Evolutionary conservation across 2,113 vertebrate genomes (phyloP), one percentile per base, ranked within the genome.

Genomic region (Entomyzon cyanotis): DNA sequence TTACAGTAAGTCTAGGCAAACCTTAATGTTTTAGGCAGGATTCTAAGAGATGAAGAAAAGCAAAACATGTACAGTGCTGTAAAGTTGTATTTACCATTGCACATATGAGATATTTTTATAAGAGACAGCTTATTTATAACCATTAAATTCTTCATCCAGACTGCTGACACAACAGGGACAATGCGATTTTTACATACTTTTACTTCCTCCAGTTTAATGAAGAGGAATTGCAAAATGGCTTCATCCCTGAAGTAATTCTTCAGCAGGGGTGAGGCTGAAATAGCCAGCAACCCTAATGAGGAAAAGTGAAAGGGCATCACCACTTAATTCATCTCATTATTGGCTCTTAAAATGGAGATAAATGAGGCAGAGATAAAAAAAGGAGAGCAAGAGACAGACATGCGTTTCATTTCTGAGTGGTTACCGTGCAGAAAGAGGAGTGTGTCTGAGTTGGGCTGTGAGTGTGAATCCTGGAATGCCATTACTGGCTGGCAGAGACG

Each of bases 181-280:
- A 67, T 90, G 59, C 77, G 82, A 86, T 93, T 97, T 98, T 97
- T 96, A 93, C 76, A 93, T 87, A 96, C 70, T 93, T 96, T 84
- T 60, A 46, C 52, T 94, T 97, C 93, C 50, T 87, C 75, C 85
- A 76, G 27, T 91, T 96, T 95, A 97, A 94, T 96, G 94, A 97
- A 95, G 89, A 97, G 67, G 86, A 93, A 96, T 96, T 88, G 60
- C 55, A 95, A 92, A n/a, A 89, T 95, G 71, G 62, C 31, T 97
- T 68, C 62, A 74, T 90, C 90, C 90, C 92, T 95, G 56, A 97
- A 96, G 60, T 93, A 88, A 96, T 84, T 93, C 82, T 96, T 94
- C 64, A 86, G 53, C 56, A 46, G 13, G 5, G 25, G 22, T 93
- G 81, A 69, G n/a, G 44, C 52, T 93, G 87, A 95, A 97, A 94